These are phyloP conservation scores for Phymatocera aterrima DNA, from an alignment of 2,888 invertebrate species.

Conservation along the genomic window DNA sequence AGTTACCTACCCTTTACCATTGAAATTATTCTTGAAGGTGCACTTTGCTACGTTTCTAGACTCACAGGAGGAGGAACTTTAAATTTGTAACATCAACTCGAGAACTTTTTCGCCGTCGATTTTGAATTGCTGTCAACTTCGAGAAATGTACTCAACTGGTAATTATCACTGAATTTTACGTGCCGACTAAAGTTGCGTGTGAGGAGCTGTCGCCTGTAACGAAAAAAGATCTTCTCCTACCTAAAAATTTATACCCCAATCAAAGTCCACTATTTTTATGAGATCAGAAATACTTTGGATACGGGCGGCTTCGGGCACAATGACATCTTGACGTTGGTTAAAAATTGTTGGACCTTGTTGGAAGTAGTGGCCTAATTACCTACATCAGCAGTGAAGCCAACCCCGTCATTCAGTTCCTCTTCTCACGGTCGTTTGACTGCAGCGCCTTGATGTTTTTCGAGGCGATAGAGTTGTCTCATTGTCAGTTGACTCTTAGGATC, in stretches of 20 bases:
- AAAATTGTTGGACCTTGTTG: constrained; percentile 4
- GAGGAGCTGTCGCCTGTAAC: neutral
- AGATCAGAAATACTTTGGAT: neutral
- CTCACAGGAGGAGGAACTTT: neutral
- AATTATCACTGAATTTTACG: neutral
- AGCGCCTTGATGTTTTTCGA: constrained; percentile 1
- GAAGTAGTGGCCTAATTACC: constrained; percentile 3
- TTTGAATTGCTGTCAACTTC: neutral
- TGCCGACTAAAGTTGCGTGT: neutral
- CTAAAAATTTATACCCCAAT: neutral
- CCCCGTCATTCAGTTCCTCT: constrained; percentile 9
- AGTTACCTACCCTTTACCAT: constrained; percentile 22
- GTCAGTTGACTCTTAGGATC: neutral
- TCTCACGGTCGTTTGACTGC: constrained; percentile 12
- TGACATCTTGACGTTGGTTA: neutral
- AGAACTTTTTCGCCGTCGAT: neutral
- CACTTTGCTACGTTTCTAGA: constrained; percentile 20
- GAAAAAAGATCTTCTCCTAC: neutral
- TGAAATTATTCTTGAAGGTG: constrained; percentile 25
- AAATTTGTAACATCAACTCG: neutral
- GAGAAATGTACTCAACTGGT: neutral
- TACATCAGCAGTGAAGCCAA: neutral
- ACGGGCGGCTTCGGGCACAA: too few species aligned
- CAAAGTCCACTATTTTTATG: neutral
- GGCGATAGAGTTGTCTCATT: neutral